phyloP scores from a whole-genome alignment of 2,113 vertebrate species.

The Leptodactylus fuscus region DNA sequence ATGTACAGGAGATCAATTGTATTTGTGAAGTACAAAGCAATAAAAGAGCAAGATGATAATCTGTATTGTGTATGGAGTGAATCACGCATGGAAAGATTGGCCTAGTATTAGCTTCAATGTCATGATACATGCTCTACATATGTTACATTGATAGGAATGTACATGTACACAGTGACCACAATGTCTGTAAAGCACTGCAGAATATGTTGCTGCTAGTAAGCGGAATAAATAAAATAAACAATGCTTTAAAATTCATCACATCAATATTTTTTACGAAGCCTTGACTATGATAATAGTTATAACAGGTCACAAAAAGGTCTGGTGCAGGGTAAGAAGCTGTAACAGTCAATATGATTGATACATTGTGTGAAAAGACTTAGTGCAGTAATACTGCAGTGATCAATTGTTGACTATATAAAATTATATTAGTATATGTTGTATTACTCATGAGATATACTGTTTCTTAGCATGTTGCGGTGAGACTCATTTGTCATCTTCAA shows the following conservation, averaged over 20 bases:
- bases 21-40: conserved; percentile 23
- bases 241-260: not conserved
- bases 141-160: no score
- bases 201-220: no score
- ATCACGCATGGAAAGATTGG: conserved; percentile 61
- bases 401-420: no score
- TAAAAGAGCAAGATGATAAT: conserved; percentile 59
- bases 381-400: no score
- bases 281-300: no score
- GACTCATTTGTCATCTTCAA: not conserved
- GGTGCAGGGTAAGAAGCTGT: not conserved
- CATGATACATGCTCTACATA: not conserved
- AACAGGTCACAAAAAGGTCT: no score
- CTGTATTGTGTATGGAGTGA: conserved; percentile 54
- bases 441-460: not conserved
- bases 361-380: not conserved
- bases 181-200: no score
- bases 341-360: not conserved
- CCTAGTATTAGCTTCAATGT: not conserved
- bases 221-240: no score
- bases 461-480: not conserved
- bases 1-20: conserved; percentile 46
- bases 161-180: no score
- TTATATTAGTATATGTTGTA: not conserved
- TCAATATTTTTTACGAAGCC: no score